A percentile compares a stretch with the other conserved stretches of the same genome.
phyloP scores from a whole-genome alignment of 2,113 vertebrate species.

The Ariopsis seemanni region DNA sequence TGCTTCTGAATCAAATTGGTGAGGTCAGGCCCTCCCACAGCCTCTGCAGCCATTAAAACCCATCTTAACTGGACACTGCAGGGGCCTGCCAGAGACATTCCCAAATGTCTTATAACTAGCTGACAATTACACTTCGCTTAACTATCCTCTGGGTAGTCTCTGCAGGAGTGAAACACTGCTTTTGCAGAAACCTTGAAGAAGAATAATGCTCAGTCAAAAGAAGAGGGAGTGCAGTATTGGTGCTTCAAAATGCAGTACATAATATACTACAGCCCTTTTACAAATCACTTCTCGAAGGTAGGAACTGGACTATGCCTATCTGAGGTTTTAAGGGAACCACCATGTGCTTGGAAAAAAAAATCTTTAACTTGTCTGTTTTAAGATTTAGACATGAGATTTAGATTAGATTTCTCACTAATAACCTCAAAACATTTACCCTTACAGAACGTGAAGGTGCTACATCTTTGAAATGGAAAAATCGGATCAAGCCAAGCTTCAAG shows the following conservation, averaged over 20 bases:
- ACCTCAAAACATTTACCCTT: background rate
- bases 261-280: background rate
- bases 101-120: background rate
- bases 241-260: background rate
- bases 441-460: background rate
- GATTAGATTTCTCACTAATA: background rate
- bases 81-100: background rate
- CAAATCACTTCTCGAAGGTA: background rate
- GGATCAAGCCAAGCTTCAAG: background rate
- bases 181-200: background rate
- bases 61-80: background rate
- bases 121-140: background rate
- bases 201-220: background rate
- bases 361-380: background rate
- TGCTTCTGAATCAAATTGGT: background rate
- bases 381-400: no score
- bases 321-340: background rate
- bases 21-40: background rate
- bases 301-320: background rate
- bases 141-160: background rate
- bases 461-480: background rate
- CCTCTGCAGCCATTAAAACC: background rate
- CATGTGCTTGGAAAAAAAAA: background rate
- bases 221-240: background rate
- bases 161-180: background rate